Conservation (phyloP, 2,797 vertebrate genomes). For the Valencia hispanica region DNA sequence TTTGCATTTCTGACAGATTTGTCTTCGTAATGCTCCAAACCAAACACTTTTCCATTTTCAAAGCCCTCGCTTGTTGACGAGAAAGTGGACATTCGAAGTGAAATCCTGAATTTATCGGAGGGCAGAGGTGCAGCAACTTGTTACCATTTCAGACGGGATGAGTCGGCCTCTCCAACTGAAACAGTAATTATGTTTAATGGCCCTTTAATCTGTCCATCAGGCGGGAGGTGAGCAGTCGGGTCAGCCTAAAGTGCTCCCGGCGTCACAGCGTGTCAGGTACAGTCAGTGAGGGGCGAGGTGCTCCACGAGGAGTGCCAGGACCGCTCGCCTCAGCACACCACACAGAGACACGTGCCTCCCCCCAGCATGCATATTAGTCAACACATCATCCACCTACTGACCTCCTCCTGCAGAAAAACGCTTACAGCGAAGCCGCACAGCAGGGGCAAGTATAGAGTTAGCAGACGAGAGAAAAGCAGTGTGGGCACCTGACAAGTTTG, state of each 20-base stretch:
- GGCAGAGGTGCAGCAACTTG: conserved; percentile 74
- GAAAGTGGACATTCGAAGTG: conserved; percentile 58
- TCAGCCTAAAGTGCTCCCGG: conserved; percentile 80
- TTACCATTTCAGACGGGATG: conserved; percentile 78
- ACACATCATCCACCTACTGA: conserved; percentile 41
- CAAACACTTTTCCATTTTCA: conserved; percentile 32
- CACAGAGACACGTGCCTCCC: conserved; percentile 41
- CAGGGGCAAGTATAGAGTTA: conserved; percentile 9
- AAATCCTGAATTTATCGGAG: conserved; percentile 67
- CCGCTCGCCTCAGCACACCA: conserved; percentile 45
- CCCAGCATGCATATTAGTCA: conserved; percentile 49
- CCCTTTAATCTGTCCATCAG: conserved; percentile 84
- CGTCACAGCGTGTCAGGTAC: conserved; percentile 70
- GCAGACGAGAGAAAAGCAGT: conserved; percentile 26
- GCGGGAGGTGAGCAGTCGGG: conserved; percentile 74
- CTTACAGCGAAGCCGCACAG: conserved; percentile 30
- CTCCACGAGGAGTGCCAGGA: conserved; percentile 53
- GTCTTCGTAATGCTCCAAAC: conserved; percentile 7
- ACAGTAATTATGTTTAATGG: conserved; percentile 86
- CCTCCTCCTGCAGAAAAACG: conserved; percentile 40
- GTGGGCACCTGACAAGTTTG: conserved; percentile 37
- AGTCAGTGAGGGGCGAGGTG: conserved; percentile 67
- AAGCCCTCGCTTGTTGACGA: conserved; percentile 52
- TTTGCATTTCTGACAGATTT: conserved; percentile 21
- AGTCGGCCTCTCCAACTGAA: conserved; percentile 79